phyloP scores from a whole-genome alignment of 2,797 vertebrate species.

The Coluber constrictor region DNA sequence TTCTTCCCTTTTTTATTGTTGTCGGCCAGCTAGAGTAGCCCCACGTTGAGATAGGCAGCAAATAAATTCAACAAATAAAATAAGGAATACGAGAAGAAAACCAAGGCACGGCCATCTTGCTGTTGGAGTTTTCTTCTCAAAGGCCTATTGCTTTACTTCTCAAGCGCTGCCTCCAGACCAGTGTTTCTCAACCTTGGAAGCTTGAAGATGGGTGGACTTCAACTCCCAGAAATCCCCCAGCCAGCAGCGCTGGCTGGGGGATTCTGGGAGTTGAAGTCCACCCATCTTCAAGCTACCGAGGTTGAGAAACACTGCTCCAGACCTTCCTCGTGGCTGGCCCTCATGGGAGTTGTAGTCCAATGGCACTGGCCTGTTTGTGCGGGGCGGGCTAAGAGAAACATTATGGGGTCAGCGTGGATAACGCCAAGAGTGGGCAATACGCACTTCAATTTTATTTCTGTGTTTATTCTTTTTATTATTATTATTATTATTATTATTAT shows the following conservation, averaged over 20 bases:
- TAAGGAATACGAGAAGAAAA: background rate
- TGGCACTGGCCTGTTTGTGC: background rate
- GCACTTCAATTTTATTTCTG: no score
- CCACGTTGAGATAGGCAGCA: background rate
- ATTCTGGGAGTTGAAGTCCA: no score
- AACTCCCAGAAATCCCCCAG: no score
- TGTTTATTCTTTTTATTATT: no score
- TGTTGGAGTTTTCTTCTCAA: background rate
- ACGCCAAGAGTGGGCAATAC: background rate
- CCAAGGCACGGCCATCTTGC: background rate
- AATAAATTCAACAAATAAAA: background rate
- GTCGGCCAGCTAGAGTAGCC: background rate
- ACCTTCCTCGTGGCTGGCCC: background rate
- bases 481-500: no score
- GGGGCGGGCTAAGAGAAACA: background rate
- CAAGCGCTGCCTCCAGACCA: background rate
- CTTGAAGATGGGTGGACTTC: no score
- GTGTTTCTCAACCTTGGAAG: no score
- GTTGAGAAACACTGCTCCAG: background rate
- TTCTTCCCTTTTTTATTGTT: background rate
- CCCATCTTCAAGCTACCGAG: no score
- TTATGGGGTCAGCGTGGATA: background rate
- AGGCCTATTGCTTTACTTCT: background rate
- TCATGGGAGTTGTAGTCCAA: background rate
- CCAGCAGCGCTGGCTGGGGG: no score